Base-by-base conservation (phyloP, 2,888 invertebrate genomes). In the Eupithecia dodoneata region DNA sequence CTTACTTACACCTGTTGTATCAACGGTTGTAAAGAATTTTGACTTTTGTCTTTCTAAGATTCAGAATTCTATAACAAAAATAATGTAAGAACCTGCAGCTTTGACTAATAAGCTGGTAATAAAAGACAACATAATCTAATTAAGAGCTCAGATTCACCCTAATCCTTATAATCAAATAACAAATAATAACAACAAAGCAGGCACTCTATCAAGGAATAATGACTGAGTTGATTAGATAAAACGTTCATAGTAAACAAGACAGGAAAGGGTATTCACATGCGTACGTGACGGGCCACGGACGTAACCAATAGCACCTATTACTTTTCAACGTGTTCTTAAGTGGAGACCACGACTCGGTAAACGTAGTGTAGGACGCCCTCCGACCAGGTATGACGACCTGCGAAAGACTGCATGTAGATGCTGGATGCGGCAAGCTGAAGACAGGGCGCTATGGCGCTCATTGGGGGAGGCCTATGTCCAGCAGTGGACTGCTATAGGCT, bases 171-270 rank as follows among this genome's bases (percentile, higher is more conserved):
- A 91, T 89, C 86, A 85, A 90, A 91, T 90, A 89, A 89, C 88
- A 89, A 90, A 89, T 89, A 88, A 89, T 87, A 89, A 85, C 83
- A 83, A 89, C 91, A 89, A 89, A 88, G 87, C 85, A 83, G 85
- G 86, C 86, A 88, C 90, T 91, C 90, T 91, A 91, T 92, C 92
- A 91, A 88, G 87, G 82, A 90, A 90, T 90, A 91, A 91, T 89
- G 89, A 90, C 86, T 82, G 82, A 84, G 83, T 84, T 93, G 94
- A 93, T 94, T 91, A 93, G 93, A 93, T 93, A 93, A 92, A 92
- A 89, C 84, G 86, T 84, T 81, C 83, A 86, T 86, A 90, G 87
- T 87, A 88, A 90, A 92, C 86, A 86, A 87, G 92, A 92, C 90
- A 89, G n/a, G 76, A 18, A 47, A 30, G 65, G 55, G 41, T 63